phyloP scores from a whole-genome alignment of 2,113 vertebrate genomes.

The Hystrix brachyura region DNA sequence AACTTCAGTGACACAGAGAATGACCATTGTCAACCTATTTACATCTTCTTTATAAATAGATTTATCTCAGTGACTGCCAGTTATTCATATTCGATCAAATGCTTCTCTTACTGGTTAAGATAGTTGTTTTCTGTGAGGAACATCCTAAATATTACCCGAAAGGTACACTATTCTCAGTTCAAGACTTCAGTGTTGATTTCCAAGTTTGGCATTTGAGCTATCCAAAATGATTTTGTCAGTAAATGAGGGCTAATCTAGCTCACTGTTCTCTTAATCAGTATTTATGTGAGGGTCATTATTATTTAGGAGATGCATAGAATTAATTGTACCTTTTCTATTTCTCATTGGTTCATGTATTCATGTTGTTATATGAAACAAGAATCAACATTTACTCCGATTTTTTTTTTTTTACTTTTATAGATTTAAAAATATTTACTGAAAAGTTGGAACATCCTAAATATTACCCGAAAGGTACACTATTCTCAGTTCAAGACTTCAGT shows the following conservation, averaged over 20 bases:
- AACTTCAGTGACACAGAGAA: neutral
- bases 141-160: neutral
- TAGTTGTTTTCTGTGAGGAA: neutral
- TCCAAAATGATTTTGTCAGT: neutral
- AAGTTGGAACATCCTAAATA: neutral
- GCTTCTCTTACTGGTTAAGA: neutral
- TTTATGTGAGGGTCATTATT: neutral
- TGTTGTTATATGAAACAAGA: constrained; percentile 12
- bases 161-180: neutral
- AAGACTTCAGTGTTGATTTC: neutral
- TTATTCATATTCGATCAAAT: constrained; percentile 45
- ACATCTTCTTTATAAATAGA: neutral
- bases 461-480: neutral
- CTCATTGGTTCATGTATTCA: neutral
- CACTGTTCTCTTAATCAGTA: neutral
- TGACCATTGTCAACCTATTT: constrained; percentile 13
- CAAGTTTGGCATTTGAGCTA: neutral
- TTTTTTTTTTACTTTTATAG: neutral
- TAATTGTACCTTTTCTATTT: neutral
- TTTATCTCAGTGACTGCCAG: neutral
- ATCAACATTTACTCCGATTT: neutral
- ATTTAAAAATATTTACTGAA: constrained; percentile 56
- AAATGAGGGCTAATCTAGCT: constrained; percentile 3
- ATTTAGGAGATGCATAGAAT: neutral
- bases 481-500: neutral